phyloP scores from a whole-genome alignment of 1,140 invertebrate genomes.

The Neodiprion pinetum region DNA sequence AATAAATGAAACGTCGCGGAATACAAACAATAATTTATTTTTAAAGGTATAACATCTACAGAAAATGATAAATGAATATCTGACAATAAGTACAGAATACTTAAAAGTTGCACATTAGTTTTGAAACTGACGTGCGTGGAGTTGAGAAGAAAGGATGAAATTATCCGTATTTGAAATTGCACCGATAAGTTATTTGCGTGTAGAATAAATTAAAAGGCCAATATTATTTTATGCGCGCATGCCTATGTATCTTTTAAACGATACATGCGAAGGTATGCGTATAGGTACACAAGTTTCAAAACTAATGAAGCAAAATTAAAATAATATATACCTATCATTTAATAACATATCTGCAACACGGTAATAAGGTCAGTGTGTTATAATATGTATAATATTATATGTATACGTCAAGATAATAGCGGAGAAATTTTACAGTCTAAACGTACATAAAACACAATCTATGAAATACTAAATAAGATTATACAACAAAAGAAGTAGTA shows the following conservation, averaged over 20 bases:
- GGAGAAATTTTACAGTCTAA: conserved; percentile 47
- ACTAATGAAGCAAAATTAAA: background rate
- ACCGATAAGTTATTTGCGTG: no score
- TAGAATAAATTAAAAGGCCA: no score
- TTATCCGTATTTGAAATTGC: no score
- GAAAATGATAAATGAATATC: conserved; percentile 54
- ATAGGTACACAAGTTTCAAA: background rate
- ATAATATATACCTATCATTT: conserved; percentile 1
- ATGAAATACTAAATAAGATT: conserved; percentile 19
- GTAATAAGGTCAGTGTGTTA: background rate
- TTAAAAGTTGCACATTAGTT: conserved; percentile 22
- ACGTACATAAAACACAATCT: conserved; percentile 46
- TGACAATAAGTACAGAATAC: conserved; percentile 55
- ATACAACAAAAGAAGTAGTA: background rate
- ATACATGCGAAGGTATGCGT: no score
- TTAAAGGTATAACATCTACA: conserved; percentile 57
- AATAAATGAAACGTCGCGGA: conserved; percentile 35
- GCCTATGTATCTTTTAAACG: no score
- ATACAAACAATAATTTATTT: conserved; percentile 65
- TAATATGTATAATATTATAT: conserved; percentile 27
- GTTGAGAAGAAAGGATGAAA: no score
- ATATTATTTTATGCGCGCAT: no score
- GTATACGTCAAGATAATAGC: conserved; percentile 35
- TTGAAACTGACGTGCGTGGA: background rate
- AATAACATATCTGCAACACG: background rate